Percentiles rank a stretch among this genome's conserved stretches.
phyloP scores from a whole-genome alignment of 2,797 vertebrate genomes.

The Calcarius lapponicus region DNA sequence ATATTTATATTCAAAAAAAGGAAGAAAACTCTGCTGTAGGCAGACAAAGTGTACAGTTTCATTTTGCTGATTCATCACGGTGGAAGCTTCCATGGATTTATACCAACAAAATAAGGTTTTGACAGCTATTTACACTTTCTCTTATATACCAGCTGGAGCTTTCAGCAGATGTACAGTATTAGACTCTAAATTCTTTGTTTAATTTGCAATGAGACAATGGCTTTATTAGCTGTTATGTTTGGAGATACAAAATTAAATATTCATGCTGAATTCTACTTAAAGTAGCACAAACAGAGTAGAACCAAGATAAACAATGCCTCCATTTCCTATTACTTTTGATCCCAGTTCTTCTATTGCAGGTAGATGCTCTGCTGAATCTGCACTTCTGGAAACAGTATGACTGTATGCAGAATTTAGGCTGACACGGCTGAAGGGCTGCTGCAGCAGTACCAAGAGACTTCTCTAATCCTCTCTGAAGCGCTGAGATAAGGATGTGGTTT shows the following conservation, averaged over 20 bases:
- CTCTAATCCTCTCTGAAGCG: background rate
- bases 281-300: background rate
- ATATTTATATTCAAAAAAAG: background rate
- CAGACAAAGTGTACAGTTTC: background rate
- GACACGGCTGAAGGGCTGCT: background rate
- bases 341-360: background rate
- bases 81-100: background rate
- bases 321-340: background rate
- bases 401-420: background rate
- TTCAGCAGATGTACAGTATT: background rate
- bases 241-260: background rate
- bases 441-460: background rate
- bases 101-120: background rate
- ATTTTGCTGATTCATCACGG: background rate
- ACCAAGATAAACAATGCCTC: background rate
- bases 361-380: background rate
- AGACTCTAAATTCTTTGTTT: background rate
- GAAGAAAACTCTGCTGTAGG: background rate
- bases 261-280: background rate
- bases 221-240: background rate
- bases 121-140: background rate
- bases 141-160: background rate
- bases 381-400: background rate
- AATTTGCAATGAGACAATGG: background rate
- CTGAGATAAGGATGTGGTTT: background rate